Evolutionary conservation across 2,797 vertebrate species (phyloP).

Genomic region (Urocyon cinereoargenteus): DNA sequence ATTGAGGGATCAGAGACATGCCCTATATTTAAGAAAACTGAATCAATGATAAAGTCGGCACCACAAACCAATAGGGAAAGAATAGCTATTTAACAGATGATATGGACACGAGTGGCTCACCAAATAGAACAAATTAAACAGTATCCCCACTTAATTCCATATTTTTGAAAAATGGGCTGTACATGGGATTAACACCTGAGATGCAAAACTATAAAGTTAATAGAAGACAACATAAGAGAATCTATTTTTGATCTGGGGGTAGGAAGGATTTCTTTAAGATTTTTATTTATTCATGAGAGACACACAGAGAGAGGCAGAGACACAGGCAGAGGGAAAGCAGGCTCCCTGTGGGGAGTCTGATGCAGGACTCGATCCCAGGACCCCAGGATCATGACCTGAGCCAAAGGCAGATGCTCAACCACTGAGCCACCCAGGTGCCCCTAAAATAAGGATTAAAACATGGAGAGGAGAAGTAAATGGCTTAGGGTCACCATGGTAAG

Average conservation of each 20-base stretch:
- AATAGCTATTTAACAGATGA: neutral
- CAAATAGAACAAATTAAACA: neutral
- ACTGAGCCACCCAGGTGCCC: too few species aligned
- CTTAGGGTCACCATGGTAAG: neutral
- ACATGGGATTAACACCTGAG: neutral
- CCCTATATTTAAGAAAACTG: neutral
- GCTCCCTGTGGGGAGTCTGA: too few species aligned
- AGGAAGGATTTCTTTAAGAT: neutral
- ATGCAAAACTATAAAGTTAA: neutral
- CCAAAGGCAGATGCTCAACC: too few species aligned
- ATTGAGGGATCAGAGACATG: neutral
- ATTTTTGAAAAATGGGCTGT: neutral
- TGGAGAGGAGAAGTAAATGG: neutral
- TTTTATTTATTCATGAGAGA: neutral
- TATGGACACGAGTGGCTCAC: neutral
- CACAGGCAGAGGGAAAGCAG: too few species aligned
- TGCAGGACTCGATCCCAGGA: too few species aligned
- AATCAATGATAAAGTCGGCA: neutral
- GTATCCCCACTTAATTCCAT: neutral
- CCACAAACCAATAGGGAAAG: neutral
- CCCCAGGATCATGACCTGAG: too few species aligned
- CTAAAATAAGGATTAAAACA: neutral
- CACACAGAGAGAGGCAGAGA: too few species aligned
- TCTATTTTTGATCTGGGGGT: neutral
- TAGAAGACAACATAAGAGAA: neutral